phyloP scores from a whole-genome alignment of 2,113 vertebrate genomes.

The Corythornis vintsioides region DNA sequence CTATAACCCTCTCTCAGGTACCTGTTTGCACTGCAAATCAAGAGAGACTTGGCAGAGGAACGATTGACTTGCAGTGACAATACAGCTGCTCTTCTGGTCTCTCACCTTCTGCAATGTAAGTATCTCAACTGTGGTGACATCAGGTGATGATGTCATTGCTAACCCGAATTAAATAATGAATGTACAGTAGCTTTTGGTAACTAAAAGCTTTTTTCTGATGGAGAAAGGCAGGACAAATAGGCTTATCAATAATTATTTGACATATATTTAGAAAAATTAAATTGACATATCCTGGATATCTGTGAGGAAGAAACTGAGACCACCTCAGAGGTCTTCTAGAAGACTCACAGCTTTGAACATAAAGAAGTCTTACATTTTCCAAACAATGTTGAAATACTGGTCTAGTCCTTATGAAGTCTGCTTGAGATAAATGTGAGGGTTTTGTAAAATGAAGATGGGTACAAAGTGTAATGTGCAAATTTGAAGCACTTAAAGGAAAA shows the following conservation, averaged over 20 bases:
- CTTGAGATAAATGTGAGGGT: not conserved
- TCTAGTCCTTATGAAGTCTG: not conserved
- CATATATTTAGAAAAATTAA: not conserved
- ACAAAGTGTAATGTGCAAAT: not conserved
- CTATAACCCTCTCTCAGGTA: constrained; percentile 78
- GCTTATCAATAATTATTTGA: not conserved
- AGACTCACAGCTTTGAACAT: not conserved
- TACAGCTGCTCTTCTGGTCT: constrained; percentile 87
- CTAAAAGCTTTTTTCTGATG: not conserved
- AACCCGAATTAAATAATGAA: rapidly evolving
- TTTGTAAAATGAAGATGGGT: not conserved
- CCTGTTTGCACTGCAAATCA: constrained; percentile 93
- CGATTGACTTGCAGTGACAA: constrained; percentile 86
- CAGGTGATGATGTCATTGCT: not conserved
- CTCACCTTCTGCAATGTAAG: constrained; percentile 93
- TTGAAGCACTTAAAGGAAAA: not conserved
- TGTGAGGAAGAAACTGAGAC: not conserved
- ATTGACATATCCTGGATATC: not conserved
- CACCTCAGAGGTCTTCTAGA: not conserved
- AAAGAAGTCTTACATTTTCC: not conserved
- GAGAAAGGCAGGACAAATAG: not conserved
- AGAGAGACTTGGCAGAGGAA: constrained; percentile 89
- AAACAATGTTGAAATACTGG: not conserved
- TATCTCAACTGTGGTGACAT: not conserved
- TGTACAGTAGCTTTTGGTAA: rapidly evolving